Conservation (phyloP, 2,888 invertebrate species). For the Ptilodon capucinus region DNA sequence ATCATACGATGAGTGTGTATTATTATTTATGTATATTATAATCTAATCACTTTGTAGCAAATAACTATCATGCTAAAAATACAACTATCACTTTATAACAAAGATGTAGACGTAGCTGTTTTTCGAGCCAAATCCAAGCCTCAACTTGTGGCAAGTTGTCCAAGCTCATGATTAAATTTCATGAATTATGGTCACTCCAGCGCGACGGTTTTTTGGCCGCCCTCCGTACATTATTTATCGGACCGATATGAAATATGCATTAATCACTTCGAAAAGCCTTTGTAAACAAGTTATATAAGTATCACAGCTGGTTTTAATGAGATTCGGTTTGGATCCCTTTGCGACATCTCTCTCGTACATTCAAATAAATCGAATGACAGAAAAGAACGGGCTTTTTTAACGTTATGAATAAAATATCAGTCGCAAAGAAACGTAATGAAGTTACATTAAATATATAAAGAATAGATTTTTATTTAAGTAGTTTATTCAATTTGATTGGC, state of each 20-base stretch:
- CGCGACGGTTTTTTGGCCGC: slow-evolving; percentile 57
- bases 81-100: slow-evolving; percentile 3
- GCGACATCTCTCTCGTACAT: slow-evolving; percentile 2
- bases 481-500: background rate
- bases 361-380: slow-evolving; percentile 1
- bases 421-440: background rate
- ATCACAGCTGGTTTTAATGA: slow-evolving; percentile 44
- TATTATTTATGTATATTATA: no score
- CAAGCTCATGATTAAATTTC: slow-evolving; percentile 69
- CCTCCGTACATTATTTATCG: slow-evolving; percentile 63
- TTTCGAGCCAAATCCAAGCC: slow-evolving; percentile 21
- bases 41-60: no score
- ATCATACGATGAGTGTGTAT: no score
- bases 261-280: slow-evolving; percentile 48
- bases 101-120: slow-evolving; percentile 4
- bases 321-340: slow-evolving; percentile 16
- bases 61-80: no score
- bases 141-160: slow-evolving; percentile 38
- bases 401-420: slow-evolving; percentile 1
- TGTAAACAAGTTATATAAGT: slow-evolving; percentile 53
- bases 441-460: background rate
- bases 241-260: slow-evolving; percentile 62
- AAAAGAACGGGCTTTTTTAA: background rate
- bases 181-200: slow-evolving; percentile 63
- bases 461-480: background rate